phyloP scores from a whole-genome alignment of 2,113 vertebrate genomes.

The Pterocles gutturalis region DNA sequence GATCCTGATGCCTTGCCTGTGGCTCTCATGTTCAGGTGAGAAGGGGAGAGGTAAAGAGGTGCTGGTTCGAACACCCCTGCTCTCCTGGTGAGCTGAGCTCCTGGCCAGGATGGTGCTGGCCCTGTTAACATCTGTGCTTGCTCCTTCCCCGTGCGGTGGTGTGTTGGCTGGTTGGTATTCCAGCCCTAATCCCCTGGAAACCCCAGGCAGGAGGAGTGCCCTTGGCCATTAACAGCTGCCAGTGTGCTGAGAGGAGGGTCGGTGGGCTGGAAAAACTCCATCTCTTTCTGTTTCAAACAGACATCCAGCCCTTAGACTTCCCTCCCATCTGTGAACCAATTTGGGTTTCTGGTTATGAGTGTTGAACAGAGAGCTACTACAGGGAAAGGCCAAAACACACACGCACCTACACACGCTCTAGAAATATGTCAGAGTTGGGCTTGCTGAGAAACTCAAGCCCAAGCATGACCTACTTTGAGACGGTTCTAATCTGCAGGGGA shows the following conservation, averaged over 20 bases:
- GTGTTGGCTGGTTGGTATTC: neutral
- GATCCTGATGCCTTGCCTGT: neutral
- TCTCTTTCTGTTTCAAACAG: neutral
- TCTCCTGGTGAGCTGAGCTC: neutral
- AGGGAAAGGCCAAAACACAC: neutral
- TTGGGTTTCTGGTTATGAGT: constrained; percentile 3
- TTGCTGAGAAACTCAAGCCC: constrained; percentile 35
- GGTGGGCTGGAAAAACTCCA: neutral
- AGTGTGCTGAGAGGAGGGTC: neutral
- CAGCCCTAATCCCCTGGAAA: neutral
- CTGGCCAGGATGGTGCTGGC: rapidly evolving
- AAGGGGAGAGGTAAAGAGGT: neutral
- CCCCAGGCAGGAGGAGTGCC: neutral
- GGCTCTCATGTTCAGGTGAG: neutral
- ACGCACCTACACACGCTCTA: neutral
- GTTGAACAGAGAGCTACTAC: neutral
- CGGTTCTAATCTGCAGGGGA: constrained; percentile 49
- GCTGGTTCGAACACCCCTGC: neutral
- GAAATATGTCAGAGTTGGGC: constrained; percentile 32
- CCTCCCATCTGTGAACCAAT: neutral
- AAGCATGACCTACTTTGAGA: constrained; percentile 59
- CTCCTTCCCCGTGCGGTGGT: rapidly evolving
- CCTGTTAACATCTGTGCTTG: rapidly evolving
- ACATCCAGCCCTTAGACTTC: neutral
- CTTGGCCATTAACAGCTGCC: neutral